Base-by-base conservation (phyloP, 2,113 vertebrate genomes). In the Podarcis muralis region DNA sequence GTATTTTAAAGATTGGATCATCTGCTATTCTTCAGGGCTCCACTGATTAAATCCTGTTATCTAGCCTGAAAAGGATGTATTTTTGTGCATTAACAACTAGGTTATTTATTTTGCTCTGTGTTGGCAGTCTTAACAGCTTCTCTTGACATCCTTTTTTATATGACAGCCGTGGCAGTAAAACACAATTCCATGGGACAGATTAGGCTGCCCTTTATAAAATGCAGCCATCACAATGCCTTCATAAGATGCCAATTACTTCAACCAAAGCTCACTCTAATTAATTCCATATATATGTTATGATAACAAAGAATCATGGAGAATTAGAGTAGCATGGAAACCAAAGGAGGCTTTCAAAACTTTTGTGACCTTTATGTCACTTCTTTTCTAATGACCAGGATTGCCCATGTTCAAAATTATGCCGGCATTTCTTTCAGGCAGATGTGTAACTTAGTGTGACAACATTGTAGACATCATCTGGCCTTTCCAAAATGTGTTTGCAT, bases 141-240 rank as follows among this genome's bases (percentile, higher is more conserved):
- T 68, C 65, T 78, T 48, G 59, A 87, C 40, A 71, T 27, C 20
- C 40, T 68, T 81, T 66, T 81, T 81, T 72, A 71, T 40, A 59
- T 77, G 79, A 66, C 23, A 72, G 18, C 59, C 32, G 80, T 80
- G 77, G 43, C 66, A 89, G 76, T 80, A 53, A 85, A 81, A 85
- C 27, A 59, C 72, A 53, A 81, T 89, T 85, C 20, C 62, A 68
- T 57, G 43, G 30, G 53, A 75, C 71, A 72, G 35, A 59, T 71
- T 78, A 89, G 76, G 59, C 53, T 1, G 8, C 57, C 37, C 53
- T 85, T 32, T 85, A 6, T 30, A 18, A 0, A 0, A 57, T 75
- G 75, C 27, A 35, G 43, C 75, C 6, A 0, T 90, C 75, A 84
- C 27, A 20, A 57, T 1, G 5, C 35, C 77, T 81, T n/a, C 18